Evolutionary conservation across 2,888 invertebrate genomes (phyloP), one percentile per base, ranked within the genome.

Genomic region (Ischnus inquisitorius): DNA sequence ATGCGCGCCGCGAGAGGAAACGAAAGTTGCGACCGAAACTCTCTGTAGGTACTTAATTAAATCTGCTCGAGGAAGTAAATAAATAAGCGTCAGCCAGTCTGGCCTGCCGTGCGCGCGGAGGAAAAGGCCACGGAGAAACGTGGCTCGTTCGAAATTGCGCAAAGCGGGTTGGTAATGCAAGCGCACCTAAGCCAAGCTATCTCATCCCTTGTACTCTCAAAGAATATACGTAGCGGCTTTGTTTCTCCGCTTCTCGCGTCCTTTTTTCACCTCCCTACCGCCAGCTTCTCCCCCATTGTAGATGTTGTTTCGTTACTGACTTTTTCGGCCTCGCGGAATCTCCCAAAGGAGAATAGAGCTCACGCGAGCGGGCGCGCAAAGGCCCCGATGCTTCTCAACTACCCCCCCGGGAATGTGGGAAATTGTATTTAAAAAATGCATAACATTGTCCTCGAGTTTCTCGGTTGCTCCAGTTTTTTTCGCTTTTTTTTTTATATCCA

Each of bases 341-440:
- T 75, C 64, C 62, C 64, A 54, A 69, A 69, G 68, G 60, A 54
- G 25, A 68, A 74, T 75, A 71, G 51, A 41, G 65, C 28, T 43
- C 43, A 14, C 34, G 67, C 51, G 51, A 57, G 67, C 54, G 60
- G 3, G 48, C 57, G 64, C 69, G 41, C 64, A 67, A 28, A 43
- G 25, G 14, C 34, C 64, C 39, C 75, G 71, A 80, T 60, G 48
- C 46, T 28, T 5, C 57, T 14, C 57, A 28, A 57, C 28, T 57
- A 57, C 28, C 25, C 39, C 76, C 8, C 25, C 22, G 60, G 62
- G 76, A 80, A 80, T 78, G 80, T 75, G 48, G 77, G 16, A 84
- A 86, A 88, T 88, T 87, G 84, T 86, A 83, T 88, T 86, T 87
- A 83, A 86, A 86, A 84, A 87, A 87, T 85, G 85, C 79, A 85